A percentile compares a stretch with the other conserved stretches of the same genome.
phyloP scores from a whole-genome alignment of 2,113 vertebrate genomes.

The Micromys minutus region DNA sequence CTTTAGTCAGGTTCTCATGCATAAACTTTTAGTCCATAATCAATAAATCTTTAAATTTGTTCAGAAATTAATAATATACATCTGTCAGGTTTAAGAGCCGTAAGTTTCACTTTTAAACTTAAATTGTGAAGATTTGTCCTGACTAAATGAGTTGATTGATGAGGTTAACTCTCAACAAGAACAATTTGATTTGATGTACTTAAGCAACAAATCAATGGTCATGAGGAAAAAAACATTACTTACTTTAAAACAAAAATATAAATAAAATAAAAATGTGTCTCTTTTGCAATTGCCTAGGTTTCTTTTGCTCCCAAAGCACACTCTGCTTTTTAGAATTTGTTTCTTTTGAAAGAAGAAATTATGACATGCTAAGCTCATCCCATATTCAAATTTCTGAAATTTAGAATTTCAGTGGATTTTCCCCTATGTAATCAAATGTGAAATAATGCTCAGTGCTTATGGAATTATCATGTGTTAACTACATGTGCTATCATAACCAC shows the following conservation, averaged over 20 bases:
- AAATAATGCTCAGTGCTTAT: not conserved
- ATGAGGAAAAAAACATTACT: not conserved
- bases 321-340: not conserved
- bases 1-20: not conserved
- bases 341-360: not conserved
- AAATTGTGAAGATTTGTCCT: not conserved
- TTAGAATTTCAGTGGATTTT: not conserved
- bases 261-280: not conserved
- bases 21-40: slow-evolving; percentile 42
- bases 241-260: slow-evolving; percentile 45
- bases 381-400: not conserved
- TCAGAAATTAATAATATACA: slow-evolving; percentile 41
- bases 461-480: not conserved
- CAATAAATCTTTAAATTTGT: not conserved
- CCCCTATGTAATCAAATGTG: not conserved
- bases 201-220: slow-evolving; percentile 36
- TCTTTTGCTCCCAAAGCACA: not conserved
- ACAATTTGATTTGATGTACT: slow-evolving; percentile 18
- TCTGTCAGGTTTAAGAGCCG: not conserved
- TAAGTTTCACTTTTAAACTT: slow-evolving; percentile 47
- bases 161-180: slow-evolving; percentile 13
- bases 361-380: not conserved
- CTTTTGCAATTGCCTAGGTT: not conserved
- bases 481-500: not conserved
- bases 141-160: slow-evolving; percentile 26